Evolutionary conservation across 1,140 invertebrate species (phyloP).

Genomic region (Drosophila insularis): DNA sequence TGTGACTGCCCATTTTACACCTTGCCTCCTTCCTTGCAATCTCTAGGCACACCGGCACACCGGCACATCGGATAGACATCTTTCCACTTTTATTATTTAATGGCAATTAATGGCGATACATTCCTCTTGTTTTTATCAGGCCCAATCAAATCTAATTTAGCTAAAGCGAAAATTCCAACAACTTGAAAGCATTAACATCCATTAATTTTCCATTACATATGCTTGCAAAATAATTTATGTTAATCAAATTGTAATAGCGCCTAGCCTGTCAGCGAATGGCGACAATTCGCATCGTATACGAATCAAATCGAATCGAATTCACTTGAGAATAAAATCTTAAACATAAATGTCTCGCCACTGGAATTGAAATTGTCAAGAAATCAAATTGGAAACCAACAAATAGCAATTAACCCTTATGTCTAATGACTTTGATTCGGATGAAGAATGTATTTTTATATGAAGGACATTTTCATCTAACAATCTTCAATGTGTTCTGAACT

Average conservation of each 20-base stretch:
- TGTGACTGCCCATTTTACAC: conserved; percentile 66
- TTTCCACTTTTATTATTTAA: conserved; percentile 14
- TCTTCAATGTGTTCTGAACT: too few species aligned
- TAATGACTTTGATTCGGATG: background rate
- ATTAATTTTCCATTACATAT: conserved; percentile 57
- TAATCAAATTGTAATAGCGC: conserved; percentile 64
- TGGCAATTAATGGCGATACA: conserved; percentile 15
- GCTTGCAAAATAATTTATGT: conserved; percentile 60
- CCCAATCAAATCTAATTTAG: conserved; percentile 48
- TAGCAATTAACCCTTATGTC: conserved; percentile 5
- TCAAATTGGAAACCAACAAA: conserved; percentile 21
- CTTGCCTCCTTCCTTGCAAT: conserved; percentile 33
- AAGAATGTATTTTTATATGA: too few species aligned
- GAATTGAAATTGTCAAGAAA: conserved; percentile 28
- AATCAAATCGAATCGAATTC: conserved; percentile 59
- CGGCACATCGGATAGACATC: background rate
- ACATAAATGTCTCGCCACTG: conserved; percentile 44
- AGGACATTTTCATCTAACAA: too few species aligned
- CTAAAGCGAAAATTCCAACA: conserved; percentile 30
- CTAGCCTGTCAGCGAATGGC: conserved; percentile 62
- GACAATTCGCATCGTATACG: conserved; percentile 46
- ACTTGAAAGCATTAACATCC: conserved; percentile 38
- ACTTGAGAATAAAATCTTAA: conserved; percentile 63
- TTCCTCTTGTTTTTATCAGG: background rate
- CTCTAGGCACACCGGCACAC: too few species aligned